Base-by-base conservation (phyloP, 2,888 invertebrate genomes). In the Ellobium chinense region DNA sequence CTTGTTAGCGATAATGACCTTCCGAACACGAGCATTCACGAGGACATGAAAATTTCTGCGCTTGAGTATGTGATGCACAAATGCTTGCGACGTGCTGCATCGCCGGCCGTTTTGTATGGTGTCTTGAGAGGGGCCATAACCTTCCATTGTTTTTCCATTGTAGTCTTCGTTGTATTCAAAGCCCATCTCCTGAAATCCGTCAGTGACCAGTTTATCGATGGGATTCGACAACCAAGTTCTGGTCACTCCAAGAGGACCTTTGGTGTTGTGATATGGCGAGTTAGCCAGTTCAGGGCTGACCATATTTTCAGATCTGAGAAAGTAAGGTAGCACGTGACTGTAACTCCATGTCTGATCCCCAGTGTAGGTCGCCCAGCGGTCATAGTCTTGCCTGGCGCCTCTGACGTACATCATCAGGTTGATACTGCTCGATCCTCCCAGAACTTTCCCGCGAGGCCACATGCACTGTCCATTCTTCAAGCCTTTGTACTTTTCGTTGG, bases 381-480 rank as follows among this genome's bases (percentile, higher is more conserved):
- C 97, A 91, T 95, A 98, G 92, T 98, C 98, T 1, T 96, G 94
- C 80, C 95, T 94, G 92, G 97, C 86, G 0, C 98, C 98, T 82
- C 98, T 94, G 21, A 97, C 96, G 93, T 98, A 98, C 0, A 97
- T 94, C 97, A 98, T 97, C 0, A 97, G 97, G 90, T 97, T 97
- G 0, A 97, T 94, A 0, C 97, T 97, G 54, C 96, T 96, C 7
- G 96, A 96, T 0, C 97, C 97, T 0, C 97, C 97, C 0, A 97
- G 94, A 0, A 97, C 97, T 94, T 97, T 97, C 74, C 98, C 98
- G 80, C 97, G 95, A 0, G 97, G 97, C 97, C 97, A 97, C 21
- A 46, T 72, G 3, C 39, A 18, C 14, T 74, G 62, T 39, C 74
- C 74, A 39, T 74, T 46, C 39, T 39, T 37, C 12, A 74, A 29